These are phyloP conservation scores for Operophtera brumata DNA, from an alignment of 2,888 invertebrate genomes.

Conservation along the genomic window DNA sequence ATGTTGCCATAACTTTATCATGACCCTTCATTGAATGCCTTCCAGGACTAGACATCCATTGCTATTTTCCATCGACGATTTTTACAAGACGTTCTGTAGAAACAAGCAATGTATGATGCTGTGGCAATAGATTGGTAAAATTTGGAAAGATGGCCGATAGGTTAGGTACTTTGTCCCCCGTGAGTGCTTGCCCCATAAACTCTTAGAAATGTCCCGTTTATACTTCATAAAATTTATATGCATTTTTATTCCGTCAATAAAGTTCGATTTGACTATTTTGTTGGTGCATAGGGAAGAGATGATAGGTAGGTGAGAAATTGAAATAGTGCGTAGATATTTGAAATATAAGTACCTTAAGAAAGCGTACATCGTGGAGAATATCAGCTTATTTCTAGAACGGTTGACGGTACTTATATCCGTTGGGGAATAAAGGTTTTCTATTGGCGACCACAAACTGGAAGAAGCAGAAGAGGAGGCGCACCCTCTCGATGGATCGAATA, in stretches of 20 bases:
- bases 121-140: conserved; percentile 18
- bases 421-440: too few species aligned
- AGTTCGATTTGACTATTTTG: conserved; percentile 73
- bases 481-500: too few species aligned
- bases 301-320: conserved; percentile 33
- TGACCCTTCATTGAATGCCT: conserved; percentile 33
- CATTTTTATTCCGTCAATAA: conserved; percentile 75
- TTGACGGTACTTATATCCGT: too few species aligned
- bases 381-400: too few species aligned
- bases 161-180: conserved; percentile 51
- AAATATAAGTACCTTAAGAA: too few species aligned
- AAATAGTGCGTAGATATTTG: not conserved
- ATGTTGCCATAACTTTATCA: conserved; percentile 64
- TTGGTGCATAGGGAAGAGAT: conserved; percentile 40
- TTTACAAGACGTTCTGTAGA: not conserved
- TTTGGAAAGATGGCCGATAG: conserved; percentile 28
- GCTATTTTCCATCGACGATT: conserved; percentile 19
- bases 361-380: too few species aligned
- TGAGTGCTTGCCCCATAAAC: conserved; percentile 68
- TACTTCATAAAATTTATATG: conserved; percentile 79
- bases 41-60: conserved; percentile 6
- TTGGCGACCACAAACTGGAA: too few species aligned
- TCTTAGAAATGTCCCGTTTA: conserved; percentile 69
- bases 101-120: conserved; percentile 19
- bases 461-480: too few species aligned